phyloP scores from a whole-genome alignment of 2,113 vertebrate species.

The Sceloporus undulatus region DNA sequence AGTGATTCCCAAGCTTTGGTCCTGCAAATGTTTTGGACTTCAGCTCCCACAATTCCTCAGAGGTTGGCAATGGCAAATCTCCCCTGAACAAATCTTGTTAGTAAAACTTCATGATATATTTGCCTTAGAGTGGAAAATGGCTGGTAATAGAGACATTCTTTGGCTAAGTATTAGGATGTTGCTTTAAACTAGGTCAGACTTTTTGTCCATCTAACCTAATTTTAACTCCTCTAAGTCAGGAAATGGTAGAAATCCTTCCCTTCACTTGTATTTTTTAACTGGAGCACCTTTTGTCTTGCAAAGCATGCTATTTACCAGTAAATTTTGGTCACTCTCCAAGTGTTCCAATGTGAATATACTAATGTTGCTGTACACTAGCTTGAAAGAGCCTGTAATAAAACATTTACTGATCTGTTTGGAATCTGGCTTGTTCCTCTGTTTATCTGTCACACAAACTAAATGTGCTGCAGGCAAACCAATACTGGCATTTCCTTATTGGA shows the following conservation, averaged over 20 bases:
- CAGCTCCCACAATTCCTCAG: no score
- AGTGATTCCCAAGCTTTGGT: no score
- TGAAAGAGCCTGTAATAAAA: not conserved
- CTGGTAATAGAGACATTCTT: no score
- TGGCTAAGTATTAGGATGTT: no score
- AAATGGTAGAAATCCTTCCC: not conserved
- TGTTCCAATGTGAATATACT: not conserved
- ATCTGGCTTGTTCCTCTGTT: not conserved
- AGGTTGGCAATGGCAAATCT: no score
- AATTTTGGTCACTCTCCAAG: not conserved
- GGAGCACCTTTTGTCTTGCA: not conserved
- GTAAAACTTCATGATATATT: no score
- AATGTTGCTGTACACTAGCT: not conserved
- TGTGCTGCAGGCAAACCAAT: fast-evolving
- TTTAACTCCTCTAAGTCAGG: not conserved
- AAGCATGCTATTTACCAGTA: no score
- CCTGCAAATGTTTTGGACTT: no score
- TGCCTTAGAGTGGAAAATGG: no score
- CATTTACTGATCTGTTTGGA: not conserved
- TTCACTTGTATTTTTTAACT: not conserved
- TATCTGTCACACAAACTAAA: slow-evolving; percentile 31
- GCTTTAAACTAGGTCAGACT: not conserved
- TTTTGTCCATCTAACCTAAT: not conserved
- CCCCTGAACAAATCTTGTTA: no score
- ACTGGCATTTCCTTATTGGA: slow-evolving; percentile 42